Evolutionary conservation across 2,888 invertebrate species (phyloP), one percentile per base, ranked within the genome.

Genomic region (Lasioglossum marginatum): DNA sequence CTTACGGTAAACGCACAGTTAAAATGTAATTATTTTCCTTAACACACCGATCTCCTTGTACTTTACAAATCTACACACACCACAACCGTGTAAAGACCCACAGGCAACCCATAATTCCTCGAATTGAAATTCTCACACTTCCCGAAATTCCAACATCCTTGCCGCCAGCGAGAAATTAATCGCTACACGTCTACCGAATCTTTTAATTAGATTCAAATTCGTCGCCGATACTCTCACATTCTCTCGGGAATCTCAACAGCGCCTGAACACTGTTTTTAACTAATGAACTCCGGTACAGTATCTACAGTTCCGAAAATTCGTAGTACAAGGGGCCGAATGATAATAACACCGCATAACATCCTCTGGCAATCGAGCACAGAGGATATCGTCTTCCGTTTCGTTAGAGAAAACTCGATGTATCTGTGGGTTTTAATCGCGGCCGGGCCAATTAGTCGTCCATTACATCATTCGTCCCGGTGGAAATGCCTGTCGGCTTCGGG

Each of bases 401-500:
- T 89, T 82, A 86, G 77, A n/a, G 75, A 83, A 82, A 86, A 34
- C 57, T 31, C 45, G 52, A 45, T 31, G 40, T 52, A 79, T 81
- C 76, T 14, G 23, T 52, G 27, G 2, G 63, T 52, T 76, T 82
- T 70, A 82, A 87, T 89, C 89, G 63, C 66, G 19, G 77, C 66
- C 72, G 27, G 73, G 75, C 83, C 82, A 89, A 90, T 90, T 90
- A 90, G 83, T n/a, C 81, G 83, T 48, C 45, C 79, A 48, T 88
- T 88, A 77, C 87, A 82, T 91, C 89, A 89, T 89, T 80, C 85
- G 85, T 80, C 81, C 76, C 81, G 71, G 71, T 74, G 82, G 78
- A 89, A 83, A 88, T 70, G 43, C 27, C 27, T 27, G 60, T 14
- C 27, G 60, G 27, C 27, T 27, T 27, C 60, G 14, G 60, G 34